phyloP scores from a whole-genome alignment of 1,140 invertebrate genomes.

The Harlomillsia oculata region DNA sequence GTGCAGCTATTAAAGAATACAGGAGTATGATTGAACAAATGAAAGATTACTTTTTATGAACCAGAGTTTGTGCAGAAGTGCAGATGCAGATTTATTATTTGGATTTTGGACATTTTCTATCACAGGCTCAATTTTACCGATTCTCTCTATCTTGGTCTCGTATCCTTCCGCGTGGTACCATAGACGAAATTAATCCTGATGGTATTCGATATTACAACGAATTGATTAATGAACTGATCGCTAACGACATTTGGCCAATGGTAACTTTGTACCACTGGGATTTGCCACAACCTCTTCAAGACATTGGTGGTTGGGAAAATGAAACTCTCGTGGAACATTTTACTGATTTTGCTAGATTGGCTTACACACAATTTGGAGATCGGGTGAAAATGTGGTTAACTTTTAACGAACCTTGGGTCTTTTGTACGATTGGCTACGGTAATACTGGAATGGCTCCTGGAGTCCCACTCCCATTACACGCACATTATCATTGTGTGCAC shows the following conservation, averaged over 20 bases:
- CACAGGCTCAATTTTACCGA: conserved; percentile 36
- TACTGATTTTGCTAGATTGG: conserved; percentile 40
- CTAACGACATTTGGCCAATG: conserved; percentile 37
- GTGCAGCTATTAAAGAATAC: conserved; percentile 25
- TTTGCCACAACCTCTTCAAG: conserved; percentile 40
- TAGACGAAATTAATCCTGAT: conserved; percentile 30
- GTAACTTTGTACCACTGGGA: conserved; percentile 42
- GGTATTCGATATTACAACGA: conserved; percentile 39
- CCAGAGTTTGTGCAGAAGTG: no score
- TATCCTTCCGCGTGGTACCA: conserved; percentile 37
- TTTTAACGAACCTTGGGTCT: conserved; percentile 34
- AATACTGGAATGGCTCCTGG: conserved; percentile 1
- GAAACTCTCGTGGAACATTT: conserved; percentile 45
- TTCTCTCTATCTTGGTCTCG: conserved; percentile 41
- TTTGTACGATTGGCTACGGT: conserved; percentile 12
- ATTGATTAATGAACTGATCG: conserved; percentile 37
- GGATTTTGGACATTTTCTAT: no score
- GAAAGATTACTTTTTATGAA: no score
- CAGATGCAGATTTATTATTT: no score
- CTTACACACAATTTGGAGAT: conserved; percentile 31
- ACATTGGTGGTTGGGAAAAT: conserved; percentile 48
- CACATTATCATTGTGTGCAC: conserved; percentile 5
- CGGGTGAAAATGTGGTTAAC: conserved; percentile 40
- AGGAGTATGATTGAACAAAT: conserved; percentile 10
- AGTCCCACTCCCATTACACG: background rate